These are phyloP conservation scores for Poicephalus gulielmi DNA, from an alignment of 2,113 vertebrate species.

Conservation along the genomic window DNA sequence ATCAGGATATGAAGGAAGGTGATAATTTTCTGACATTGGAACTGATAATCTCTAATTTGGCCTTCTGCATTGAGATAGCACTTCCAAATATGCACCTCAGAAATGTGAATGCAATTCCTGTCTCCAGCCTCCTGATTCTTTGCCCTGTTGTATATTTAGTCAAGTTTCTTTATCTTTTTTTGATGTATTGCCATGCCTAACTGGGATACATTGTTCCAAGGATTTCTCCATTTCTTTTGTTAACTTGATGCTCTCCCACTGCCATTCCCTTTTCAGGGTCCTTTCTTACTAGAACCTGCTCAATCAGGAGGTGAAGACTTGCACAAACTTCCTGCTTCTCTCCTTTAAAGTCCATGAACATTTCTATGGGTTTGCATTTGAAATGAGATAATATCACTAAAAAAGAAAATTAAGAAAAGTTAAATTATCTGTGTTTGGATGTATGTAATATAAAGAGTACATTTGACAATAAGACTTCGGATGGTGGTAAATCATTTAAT, in stretches of 20 bases:
- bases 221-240: slow-evolving; percentile 34
- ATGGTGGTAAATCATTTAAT: neutral
- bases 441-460: neutral
- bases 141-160: neutral
- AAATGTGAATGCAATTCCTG: neutral
- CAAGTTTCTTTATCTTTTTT: neutral
- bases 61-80: neutral
- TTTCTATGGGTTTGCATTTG: slow-evolving; percentile 46
- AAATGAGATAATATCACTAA: slow-evolving; percentile 12
- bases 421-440: neutral
- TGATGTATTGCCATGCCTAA: neutral
- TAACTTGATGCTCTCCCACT: slow-evolving; percentile 21
- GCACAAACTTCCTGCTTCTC: slow-evolving; percentile 34
- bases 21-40: fast-evolving
- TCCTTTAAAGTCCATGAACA: slow-evolving; percentile 38
- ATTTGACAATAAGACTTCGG: neutral
- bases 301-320: slow-evolving; percentile 41
- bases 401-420: neutral
- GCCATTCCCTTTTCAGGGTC: slow-evolving; percentile 46
- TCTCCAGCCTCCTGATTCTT: neutral
- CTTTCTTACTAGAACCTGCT: slow-evolving; percentile 23
- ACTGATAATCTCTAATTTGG: neutral
- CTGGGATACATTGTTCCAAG: neutral
- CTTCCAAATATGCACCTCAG: neutral
- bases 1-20: neutral